Base-by-base conservation (phyloP, 1,140 invertebrate species). In the Aphidius gifuensis region DNA sequence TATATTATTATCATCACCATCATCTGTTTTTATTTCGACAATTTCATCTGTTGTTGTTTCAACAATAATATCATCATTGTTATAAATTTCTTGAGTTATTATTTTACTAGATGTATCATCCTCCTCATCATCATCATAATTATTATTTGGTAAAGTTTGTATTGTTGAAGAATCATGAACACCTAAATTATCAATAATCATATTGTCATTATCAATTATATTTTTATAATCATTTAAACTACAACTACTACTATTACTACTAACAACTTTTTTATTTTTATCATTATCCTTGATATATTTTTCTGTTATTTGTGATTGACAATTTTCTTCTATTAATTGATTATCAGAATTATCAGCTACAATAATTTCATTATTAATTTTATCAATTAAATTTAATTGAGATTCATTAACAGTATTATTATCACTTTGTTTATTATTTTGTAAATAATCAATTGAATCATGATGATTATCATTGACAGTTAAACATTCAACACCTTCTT, bases 401-500 rank as follows among this genome's bases (percentile, higher is more conserved):
- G 38, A 6, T 11, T 63, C 42, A 50, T 59, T 16, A 16, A 16
- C 16, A 16, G 16, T 16, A 16, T 16, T 16, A 16, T 16, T 59
- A 43, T 38, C 44, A 9, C 9, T 58, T 9, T 57, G 9, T 8
- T 56, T 16, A 23, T 53, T 32, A 23, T 53, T 32, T 39, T 42
- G 11, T 48, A 23, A 9, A 21, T 38, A 9, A 23, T 32, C 23
- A 32, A 32, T 32, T 32, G 23, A 32, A 32, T 32, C 23, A 3
- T 32, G 23, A 32, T 58, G 23, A 47, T 46, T 8, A 21, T 69
- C 65, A 44, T 54, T 62, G 21, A 66, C 65, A 44, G 62, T 56
- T 40, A 75, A 64, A 65, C 61, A 67, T 62, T 64, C 68, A 1
- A 71, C 60, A 49, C 62, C 65, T 60, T 70, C 54, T 54, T 68